These are phyloP conservation scores for Arenicola marina DNA, from an alignment of 2,888 invertebrate species.

Conservation along the genomic window DNA sequence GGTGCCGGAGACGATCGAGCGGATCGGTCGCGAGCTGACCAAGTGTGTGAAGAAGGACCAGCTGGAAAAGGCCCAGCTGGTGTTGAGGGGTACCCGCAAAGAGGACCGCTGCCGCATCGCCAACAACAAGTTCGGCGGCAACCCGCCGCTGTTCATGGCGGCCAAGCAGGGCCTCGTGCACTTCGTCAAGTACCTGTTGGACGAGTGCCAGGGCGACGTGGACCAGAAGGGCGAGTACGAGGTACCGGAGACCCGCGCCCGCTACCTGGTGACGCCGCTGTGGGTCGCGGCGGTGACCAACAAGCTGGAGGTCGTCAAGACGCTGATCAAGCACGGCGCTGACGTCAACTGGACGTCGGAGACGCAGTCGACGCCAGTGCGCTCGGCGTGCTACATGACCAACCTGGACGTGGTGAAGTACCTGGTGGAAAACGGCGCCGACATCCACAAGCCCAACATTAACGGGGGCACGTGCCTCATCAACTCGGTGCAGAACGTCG, in stretches of 20 bases:
- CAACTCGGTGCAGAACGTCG: constrained; percentile 86
- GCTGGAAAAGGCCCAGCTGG: constrained; percentile 26
- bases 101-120: no score
- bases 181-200: constrained; percentile 81
- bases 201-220: constrained; percentile 79
- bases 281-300: constrained; percentile 93
- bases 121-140: not conserved
- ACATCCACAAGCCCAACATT: constrained; percentile 79
- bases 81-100: no score
- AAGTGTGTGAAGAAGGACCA: constrained; percentile 25
- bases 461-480: constrained; percentile 93
- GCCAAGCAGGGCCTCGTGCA: not conserved
- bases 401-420: constrained; percentile 46
- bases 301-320: constrained; percentile 75
- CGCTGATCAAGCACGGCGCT: constrained; percentile 79
- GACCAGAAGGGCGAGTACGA: constrained; percentile 76
- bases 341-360: constrained; percentile 84
- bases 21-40: constrained; percentile 11
- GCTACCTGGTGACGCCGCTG: constrained; percentile 82
- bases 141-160: not conserved
- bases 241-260: constrained; percentile 79
- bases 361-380: constrained; percentile 81
- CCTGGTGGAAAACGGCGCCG: constrained; percentile 49
- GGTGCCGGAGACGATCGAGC: constrained; percentile 8
- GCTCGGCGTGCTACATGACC: constrained; percentile 88